phyloP scores from a whole-genome alignment of 2,113 vertebrate species.

The Rhombomys opimus region DNA sequence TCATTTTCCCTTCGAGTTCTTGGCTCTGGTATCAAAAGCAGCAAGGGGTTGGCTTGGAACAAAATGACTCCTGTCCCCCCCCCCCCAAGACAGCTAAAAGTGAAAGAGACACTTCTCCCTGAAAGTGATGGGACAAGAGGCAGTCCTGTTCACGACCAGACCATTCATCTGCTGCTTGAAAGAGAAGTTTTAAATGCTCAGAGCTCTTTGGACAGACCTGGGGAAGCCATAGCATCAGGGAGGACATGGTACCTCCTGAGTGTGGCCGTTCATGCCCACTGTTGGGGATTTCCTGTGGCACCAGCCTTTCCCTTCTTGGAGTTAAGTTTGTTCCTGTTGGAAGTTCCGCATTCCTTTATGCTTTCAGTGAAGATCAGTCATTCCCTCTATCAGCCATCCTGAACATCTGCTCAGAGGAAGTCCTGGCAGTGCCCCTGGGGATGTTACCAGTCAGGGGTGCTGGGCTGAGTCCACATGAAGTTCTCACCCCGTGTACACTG shows the following conservation, averaged over 20 bases:
- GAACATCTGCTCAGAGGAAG: not conserved
- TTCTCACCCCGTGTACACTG: too few species aligned
- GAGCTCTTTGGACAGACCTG: not conserved
- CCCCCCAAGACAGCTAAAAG: not conserved
- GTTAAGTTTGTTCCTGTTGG: accelerated
- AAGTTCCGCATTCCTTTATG: not conserved
- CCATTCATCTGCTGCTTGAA: not conserved
- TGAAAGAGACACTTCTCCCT: not conserved
- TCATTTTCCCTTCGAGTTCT: not conserved
- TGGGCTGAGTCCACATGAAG: not conserved
- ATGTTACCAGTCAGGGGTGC: not conserved
- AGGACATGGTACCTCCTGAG: too few species aligned
- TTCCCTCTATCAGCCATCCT: accelerated
- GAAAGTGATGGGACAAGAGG: not conserved
- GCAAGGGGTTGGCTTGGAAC: too few species aligned
- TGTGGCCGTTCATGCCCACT: not conserved
- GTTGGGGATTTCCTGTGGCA: accelerated
- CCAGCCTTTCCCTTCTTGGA: accelerated
- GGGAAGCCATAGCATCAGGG: not conserved
- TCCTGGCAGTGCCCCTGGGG: accelerated
- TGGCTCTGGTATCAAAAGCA: not conserved
- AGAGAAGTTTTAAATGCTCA: not conserved
- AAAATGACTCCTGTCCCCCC: accelerated
- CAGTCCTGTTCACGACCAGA: not conserved
- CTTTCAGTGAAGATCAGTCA: accelerated